Percentiles rank a stretch among this genome's conserved stretches.
Evolutionary conservation across 2,888 invertebrate genomes (phyloP).

Genomic region (Agonum fuliginosum): DNA sequence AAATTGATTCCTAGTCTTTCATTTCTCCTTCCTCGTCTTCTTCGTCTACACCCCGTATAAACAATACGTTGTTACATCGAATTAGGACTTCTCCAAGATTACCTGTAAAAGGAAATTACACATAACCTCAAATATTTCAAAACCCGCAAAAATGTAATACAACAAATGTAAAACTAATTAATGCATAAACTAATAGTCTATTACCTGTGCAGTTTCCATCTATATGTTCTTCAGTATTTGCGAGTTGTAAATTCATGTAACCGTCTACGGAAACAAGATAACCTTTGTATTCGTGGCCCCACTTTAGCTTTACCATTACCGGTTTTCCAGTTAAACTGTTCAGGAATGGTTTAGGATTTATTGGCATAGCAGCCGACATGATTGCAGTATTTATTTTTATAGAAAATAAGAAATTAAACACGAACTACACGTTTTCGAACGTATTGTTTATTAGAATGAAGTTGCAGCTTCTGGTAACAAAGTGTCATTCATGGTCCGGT

Average conservation of each 20-base stretch:
- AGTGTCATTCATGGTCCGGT: not conserved
- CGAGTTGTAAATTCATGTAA: conserved; percentile 99
- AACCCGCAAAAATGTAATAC: too few species aligned
- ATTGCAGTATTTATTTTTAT: conserved; percentile 63
- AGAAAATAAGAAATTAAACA: conserved; percentile 17
- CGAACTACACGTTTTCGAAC: conserved; percentile 49
- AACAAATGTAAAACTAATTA: too few species aligned
- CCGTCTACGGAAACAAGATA: conserved; percentile 98
- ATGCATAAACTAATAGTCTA: not conserved
- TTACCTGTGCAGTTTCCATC: conserved; percentile 92
- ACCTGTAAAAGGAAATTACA: conserved; percentile 72
- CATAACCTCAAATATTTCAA: too few species aligned
- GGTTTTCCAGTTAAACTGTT: conserved; percentile 98
- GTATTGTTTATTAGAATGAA: conserved; percentile 51
- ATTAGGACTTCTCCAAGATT: conserved; percentile 98
- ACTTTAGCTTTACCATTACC: conserved; percentile 97
- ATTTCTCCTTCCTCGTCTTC: conserved; percentile 98
- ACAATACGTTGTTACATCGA: conserved; percentile 97
- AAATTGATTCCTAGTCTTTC: conserved; percentile 79
- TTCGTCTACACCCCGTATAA: conserved; percentile 95
- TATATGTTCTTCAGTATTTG: conserved; percentile 98
- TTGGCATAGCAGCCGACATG: conserved; percentile 92
- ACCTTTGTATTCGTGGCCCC: conserved; percentile 99
- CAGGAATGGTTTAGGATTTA: conserved; percentile 99
- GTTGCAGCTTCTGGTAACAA: not conserved